Percentiles rank a stretch among this genome's conserved stretches.
phyloP scores from a whole-genome alignment of 2,113 vertebrate species.

The Phaethornis superciliosus region DNA sequence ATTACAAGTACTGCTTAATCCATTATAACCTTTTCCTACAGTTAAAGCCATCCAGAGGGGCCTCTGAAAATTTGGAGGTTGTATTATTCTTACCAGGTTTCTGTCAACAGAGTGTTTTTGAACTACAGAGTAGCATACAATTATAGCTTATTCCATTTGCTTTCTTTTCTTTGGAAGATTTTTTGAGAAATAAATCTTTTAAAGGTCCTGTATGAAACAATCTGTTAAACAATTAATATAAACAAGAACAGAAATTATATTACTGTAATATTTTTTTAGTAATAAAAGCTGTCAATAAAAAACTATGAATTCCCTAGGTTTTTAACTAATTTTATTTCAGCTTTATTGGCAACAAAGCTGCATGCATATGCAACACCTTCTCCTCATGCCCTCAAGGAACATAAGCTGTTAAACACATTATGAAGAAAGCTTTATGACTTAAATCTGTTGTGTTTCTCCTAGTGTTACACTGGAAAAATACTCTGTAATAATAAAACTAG shows the following conservation, averaged over 20 bases:
- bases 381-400: slow-evolving; percentile 50
- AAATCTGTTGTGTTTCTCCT: slow-evolving; percentile 53
- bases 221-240: slow-evolving; percentile 68
- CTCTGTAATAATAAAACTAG: slow-evolving; percentile 63
- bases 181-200: slow-evolving; percentile 63
- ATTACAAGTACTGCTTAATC: background rate
- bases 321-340: slow-evolving; percentile 74
- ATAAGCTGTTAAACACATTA: slow-evolving; percentile 68
- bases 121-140: background rate
- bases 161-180: slow-evolving; percentile 43
- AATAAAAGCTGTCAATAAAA: slow-evolving; percentile 63
- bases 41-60: background rate
- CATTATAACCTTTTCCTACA: background rate
- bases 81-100: background rate
- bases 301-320: slow-evolving; percentile 58
- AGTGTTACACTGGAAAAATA: slow-evolving; percentile 21
- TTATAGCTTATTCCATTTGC: slow-evolving; percentile 38
- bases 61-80: background rate
- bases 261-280: slow-evolving; percentile 55
- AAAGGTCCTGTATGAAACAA: slow-evolving; percentile 47
- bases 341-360: slow-evolving; percentile 67
- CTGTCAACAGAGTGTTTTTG: slow-evolving; percentile 13
- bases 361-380: slow-evolving; percentile 68
- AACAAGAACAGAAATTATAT: slow-evolving; percentile 63
- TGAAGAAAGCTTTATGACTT: slow-evolving; percentile 56